Conservation (phyloP, 2,797 vertebrate genomes). For the Oreortyx pictus region DNA sequence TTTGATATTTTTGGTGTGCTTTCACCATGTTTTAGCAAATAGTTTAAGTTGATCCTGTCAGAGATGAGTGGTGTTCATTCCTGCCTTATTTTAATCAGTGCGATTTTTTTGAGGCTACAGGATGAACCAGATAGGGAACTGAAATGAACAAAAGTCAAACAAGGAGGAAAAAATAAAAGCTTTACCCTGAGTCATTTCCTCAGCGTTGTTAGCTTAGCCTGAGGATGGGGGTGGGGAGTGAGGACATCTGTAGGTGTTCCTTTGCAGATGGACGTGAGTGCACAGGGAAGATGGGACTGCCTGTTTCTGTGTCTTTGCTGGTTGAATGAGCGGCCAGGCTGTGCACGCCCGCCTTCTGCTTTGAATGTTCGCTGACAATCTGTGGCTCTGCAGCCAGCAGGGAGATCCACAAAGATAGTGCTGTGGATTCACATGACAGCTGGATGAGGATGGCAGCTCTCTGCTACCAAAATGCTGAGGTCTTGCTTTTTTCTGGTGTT, state of each 20-base stretch:
- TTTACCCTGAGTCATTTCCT: neutral
- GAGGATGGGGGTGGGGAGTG: neutral
- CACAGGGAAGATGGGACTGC: neutral
- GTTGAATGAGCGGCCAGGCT: neutral
- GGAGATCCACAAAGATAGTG: neutral
- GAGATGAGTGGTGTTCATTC: neutral
- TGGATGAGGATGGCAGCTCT: neutral
- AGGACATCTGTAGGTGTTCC: neutral
- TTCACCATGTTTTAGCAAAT: neutral
- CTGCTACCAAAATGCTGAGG: neutral
- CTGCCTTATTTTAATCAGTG: neutral
- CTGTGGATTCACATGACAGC: neutral
- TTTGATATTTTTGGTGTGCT: neutral
- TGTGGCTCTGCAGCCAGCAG: neutral
- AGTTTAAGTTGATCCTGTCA: neutral
- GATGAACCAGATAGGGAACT: neutral
- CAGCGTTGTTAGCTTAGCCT: neutral
- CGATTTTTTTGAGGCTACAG: neutral
- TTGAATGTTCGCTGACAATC: rapidly evolving
- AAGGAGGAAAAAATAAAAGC: neutral
- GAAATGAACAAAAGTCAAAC: neutral
- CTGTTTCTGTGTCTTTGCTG: neutral
- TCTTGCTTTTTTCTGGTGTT: neutral
- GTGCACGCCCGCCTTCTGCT: neutral
- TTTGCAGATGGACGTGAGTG: neutral